Base-by-base conservation (phyloP, 2,888 invertebrate genomes). In the Ophioninae sp. region DNA sequence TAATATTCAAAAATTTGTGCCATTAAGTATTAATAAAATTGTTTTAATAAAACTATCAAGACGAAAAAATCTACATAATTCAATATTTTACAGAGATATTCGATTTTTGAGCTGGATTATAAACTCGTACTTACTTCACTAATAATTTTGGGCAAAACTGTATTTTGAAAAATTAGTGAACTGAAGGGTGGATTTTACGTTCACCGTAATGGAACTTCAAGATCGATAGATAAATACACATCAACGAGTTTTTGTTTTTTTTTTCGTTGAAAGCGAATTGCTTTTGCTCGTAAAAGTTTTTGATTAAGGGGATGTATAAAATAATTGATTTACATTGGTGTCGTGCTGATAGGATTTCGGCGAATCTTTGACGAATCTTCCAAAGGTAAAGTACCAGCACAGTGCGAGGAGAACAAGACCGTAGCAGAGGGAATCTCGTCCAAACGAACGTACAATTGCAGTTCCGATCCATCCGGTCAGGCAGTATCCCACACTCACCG, bases 401-500 rank as follows among this genome's bases (percentile, higher is more conserved):
- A 94, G 90, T 0, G 94, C 93, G 9, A 93, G 87, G 30, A 93
- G 85, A 65, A 94, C 93, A 69, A 94, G 93, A 64, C 93, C 91
- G 86, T 94, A 95, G 86, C 94, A 94, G 13, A 94, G 89, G 82
- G 94, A 94, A 88, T 95, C 94, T 79, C 94, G 90, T 2, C 95
- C 94, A 30, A 94, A 91, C 67, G 93, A 91, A 81, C 94, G 91
- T 6, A 94, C 94, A 8, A 94, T 90, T 0, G 94, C 92, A 1
- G 94, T 94, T 8, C 94, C 94, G 59, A 94, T 86, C 89, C 94
- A 93, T 2, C 94, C 94, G 20, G 94, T 94, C 41, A 94, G 90
- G 41, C 94, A 94, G 87, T 94, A 94, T 23, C 95, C 95, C 69
- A 94, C 92, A 87, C 94, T 94, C 10, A 94, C 94, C 88, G 94